Evolutionary conservation across 2,888 invertebrate species (phyloP), one percentile per base, ranked within the genome.

Genomic region (Parapristionchus giblindavisi): DNA sequence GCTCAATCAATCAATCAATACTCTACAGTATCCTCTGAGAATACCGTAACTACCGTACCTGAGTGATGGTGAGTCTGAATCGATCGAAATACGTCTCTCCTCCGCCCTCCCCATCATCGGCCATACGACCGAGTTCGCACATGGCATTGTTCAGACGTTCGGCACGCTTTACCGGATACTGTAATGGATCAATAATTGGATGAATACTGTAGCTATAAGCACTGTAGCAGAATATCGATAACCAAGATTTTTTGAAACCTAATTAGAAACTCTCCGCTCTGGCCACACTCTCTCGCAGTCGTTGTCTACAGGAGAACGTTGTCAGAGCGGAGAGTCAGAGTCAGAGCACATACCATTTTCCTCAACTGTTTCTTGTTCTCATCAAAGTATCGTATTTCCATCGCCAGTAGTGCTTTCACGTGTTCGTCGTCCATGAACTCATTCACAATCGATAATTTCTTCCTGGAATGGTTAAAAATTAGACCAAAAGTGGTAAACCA

Each of bases 391-490:
- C 93, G 92, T 3, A 81, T 81, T 71, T 88, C 90, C 87, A 95
- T 95, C 80, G 94, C 92, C 2, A 99, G 91, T 75, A 95, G 92
- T 0, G 96, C 96, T 89, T 97, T 96, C 68, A 99, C 96, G 87
- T 96, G 96, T 89, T 99, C 99, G 88, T 98, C 97, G 88, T 93
- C 97, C 89, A 99, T 92, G 88, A 98, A 98, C 89, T 97, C 96
- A 0, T 97, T 97, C 88, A 99, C 95, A 0, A 93, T 93, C 84
- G 93, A 93, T 86, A 99, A 93, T 89, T 97, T 96, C 83, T 94
- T 93, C 81, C 94, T 75, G 36, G 3, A 70, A 40, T n/a, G n/a
- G n/a, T n/a, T n/a, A n/a, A n/a, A n/a, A n/a, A n/a, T n/a, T n/a
- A n/a, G n/a, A n/a, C n/a, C n/a, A n/a, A n/a, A n/a, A n/a, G n/a